Base-by-base conservation (phyloP, 2,113 vertebrate species). In the Ammodytes dubius region DNA sequence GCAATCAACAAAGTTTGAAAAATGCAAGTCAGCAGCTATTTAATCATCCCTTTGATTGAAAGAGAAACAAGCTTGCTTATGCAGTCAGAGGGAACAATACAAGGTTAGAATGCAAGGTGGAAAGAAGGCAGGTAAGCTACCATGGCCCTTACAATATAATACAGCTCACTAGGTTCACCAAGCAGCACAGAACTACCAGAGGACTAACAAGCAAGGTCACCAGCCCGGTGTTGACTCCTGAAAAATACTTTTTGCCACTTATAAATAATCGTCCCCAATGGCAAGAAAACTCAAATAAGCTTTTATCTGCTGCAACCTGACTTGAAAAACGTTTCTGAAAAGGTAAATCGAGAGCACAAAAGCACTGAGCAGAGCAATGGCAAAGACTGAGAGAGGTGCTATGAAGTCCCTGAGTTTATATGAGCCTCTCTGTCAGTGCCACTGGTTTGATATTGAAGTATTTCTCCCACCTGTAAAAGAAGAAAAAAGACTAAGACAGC, bases 11-110 rank as follows among this genome's bases (percentile, higher is more conserved):
- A 92, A 81, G 89, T 88, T 89, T 89, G 67, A 83, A 91, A 94
- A 94, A 87, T 92, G 88, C 90, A 93, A 94, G 92, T 95, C 94
- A 95, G 92, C 94, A 93, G 89, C 89, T 93, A 90, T 93, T 94
- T 93, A 93, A 92, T 94, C 87, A 91, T 83, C 79, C 77, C 79
- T 89, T 87, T 93, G 87, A 87, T 90, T 92, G 86, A 81, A 53
- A 70, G 59, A 81, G 71, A 81, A 27, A 81, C 78, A 76, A 79
- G 75, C 81, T 82, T 72, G 47, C 54, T 75, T 81, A 80, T 80
- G 86, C 83, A 91, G 80, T 86, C 83, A 72, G 66, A 56, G 56
- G 60, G 15, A 80, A 85, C 74, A 82, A 75, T 70, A 59, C 74
- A 88, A 74, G 81, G 82, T 81, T 74, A 86, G 71, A 77, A 87